Evolutionary conservation across 2,797 vertebrate species (phyloP).

Genomic region (Salmo trutta): DNA sequence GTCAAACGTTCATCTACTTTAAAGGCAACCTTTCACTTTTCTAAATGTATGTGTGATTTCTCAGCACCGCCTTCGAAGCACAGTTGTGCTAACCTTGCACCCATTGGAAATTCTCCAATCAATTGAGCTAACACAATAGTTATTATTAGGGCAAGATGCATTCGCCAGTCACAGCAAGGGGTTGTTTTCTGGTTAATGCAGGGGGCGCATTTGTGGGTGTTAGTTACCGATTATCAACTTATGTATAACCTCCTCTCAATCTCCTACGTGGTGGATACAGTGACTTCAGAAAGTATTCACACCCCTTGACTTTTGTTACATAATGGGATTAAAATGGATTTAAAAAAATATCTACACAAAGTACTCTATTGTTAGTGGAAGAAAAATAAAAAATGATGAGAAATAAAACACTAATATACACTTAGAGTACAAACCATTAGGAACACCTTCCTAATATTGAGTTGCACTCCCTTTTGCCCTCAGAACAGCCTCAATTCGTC

Average conservation of each 20-base stretch:
- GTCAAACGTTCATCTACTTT: conserved; percentile 17
- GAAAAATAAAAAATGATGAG: too few species aligned
- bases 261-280: background rate
- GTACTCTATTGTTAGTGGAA: too few species aligned
- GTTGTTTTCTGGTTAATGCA: conserved; percentile 49
- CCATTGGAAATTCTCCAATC: background rate
- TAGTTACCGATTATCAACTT: conserved; percentile 42
- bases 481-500: too few species aligned
- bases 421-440: too few species aligned
- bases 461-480: too few species aligned
- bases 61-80: background rate
- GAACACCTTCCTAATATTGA: too few species aligned
- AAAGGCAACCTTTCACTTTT: background rate
- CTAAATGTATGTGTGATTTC: conserved; percentile 15
- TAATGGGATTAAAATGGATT: too few species aligned
- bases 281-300: too few species aligned
- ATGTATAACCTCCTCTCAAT: conserved; percentile 9
- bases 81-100: conserved; percentile 16
- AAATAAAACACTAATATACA: too few species aligned
- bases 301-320: too few species aligned
- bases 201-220: conserved; percentile 30
- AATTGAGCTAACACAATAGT: conserved; percentile 36
- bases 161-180: conserved; percentile 19
- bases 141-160: conserved; percentile 34
- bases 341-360: too few species aligned